Evolutionary conservation across 2,113 vertebrate genomes (phyloP).

Genomic region (Melanerpes aurifrons): DNA sequence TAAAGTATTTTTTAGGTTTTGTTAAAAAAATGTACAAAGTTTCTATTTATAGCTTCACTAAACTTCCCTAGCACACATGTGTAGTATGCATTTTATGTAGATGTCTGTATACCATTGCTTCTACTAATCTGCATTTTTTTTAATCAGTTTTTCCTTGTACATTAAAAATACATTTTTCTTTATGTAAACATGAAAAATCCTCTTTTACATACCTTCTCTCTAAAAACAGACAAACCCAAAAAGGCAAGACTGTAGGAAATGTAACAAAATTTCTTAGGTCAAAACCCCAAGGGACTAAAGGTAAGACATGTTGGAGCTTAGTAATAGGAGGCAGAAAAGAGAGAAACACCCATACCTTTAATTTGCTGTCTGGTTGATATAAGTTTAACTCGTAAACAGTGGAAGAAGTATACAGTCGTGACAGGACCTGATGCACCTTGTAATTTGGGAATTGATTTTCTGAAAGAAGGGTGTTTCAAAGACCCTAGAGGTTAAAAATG

Average conservation of each 20-base stretch:
- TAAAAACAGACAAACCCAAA: not conserved
- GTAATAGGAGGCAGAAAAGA: not conserved
- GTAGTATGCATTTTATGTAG: not conserved
- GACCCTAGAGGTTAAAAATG: too few species aligned
- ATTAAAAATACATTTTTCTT: not conserved
- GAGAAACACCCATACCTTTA: not conserved
- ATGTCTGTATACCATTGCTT: not conserved
- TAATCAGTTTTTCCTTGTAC: not conserved
- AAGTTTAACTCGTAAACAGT: too few species aligned
- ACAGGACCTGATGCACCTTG: too few species aligned
- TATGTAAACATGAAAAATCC: accelerated
- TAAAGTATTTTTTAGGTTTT: not conserved
- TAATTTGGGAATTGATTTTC: too few species aligned
- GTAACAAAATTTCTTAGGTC: not conserved
- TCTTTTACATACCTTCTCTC: not conserved
- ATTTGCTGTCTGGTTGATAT: not conserved
- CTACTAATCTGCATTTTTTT: not conserved
- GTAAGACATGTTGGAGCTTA: not conserved
- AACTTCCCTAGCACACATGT: not conserved
- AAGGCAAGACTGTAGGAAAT: not conserved
- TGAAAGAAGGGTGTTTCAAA: too few species aligned
- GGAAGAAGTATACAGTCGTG: too few species aligned
- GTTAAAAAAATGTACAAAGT: not conserved
- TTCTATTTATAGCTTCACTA: not conserved
- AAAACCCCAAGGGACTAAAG: not conserved